Base-by-base conservation (phyloP, 1,140 invertebrate genomes). In the Drosophila murphyi region DNA sequence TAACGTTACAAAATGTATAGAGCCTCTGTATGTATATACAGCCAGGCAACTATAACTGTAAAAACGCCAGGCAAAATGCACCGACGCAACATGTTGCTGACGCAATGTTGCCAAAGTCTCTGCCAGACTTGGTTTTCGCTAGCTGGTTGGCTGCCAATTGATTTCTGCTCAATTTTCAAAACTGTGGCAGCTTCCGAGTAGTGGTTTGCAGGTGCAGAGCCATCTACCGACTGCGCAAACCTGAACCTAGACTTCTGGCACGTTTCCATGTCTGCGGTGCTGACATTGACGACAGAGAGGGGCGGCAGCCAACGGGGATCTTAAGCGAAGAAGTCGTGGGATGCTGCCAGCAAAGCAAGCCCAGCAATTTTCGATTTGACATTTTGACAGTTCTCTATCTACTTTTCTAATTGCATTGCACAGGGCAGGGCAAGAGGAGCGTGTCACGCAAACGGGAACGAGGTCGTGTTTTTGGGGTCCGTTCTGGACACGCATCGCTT, bases 311-410 rank as follows among this genome's bases (percentile, higher is more conserved):
- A 20, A 20, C 20, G 20, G 20, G 55, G 6, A 34, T 50, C 29
- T 8, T 6, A 4, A 6, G 41, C 7, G 5, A 12, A 41, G 8
- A 41, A 12, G 12, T 12, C 20, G 60, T 37, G 32, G 32, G 56
- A 41, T 7, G 61, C 51, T 68, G 62, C 61, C 70, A 51, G 78
- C 62, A n/a, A 43, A n/a, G 10, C 39, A 55, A 45, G 43, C 41
- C 59, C 72, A 80, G 79, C 83, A 82, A 87, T 82, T 87, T 87
- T 82, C 73, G 76, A 71, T 88, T 87, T 87, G 82, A 87, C 82
- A 87, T 87, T 87, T 88, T 87, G 83, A 80, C 82, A 87, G 82
- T 59, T 78, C 72, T 67, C 65, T 76, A 48, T 54, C 57, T 71
- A 76, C 79, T 73, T 73, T 82, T 78, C 65, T 87, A 87, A 87